Percentiles rank a stretch among this genome's conserved stretches.
Evolutionary conservation across 2,113 vertebrate genomes (phyloP).

Genomic region (Carettochelys insculpta): DNA sequence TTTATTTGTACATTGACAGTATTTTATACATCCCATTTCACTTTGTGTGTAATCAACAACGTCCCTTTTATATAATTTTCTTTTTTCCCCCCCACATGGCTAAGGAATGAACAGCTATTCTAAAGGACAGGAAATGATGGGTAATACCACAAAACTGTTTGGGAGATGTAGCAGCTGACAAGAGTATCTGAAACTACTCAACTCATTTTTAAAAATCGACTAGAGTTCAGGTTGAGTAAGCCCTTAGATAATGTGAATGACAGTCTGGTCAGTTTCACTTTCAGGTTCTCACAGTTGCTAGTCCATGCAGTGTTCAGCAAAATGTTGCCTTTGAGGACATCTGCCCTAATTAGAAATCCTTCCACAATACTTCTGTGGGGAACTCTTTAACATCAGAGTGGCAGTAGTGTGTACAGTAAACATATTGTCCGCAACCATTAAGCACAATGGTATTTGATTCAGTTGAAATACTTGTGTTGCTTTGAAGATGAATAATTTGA

Average conservation of each 20-base stretch:
- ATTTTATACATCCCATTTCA: not conserved
- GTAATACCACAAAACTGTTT: not conserved
- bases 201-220: not conserved
- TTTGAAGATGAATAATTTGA: not conserved
- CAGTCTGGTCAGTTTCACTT: not conserved
- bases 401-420: no score
- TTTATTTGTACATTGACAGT: not conserved
- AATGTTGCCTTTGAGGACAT: not conserved
- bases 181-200: not conserved
- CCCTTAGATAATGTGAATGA: not conserved
- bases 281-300: not conserved
- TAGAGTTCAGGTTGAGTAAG: not conserved
- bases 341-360: not conserved
- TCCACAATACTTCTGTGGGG: not conserved
- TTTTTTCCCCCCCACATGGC: not conserved
- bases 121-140: not conserved
- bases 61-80: not conserved
- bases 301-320: not conserved
- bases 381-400: no score
- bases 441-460: fast-evolving
- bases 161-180: not conserved
- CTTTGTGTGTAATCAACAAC: not conserved
- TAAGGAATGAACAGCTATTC: not conserved
- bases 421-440: fast-evolving
- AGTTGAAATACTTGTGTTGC: fast-evolving